These are phyloP conservation scores for Natator depressus DNA, from an alignment of 2,113 vertebrate species.

Conservation along the genomic window DNA sequence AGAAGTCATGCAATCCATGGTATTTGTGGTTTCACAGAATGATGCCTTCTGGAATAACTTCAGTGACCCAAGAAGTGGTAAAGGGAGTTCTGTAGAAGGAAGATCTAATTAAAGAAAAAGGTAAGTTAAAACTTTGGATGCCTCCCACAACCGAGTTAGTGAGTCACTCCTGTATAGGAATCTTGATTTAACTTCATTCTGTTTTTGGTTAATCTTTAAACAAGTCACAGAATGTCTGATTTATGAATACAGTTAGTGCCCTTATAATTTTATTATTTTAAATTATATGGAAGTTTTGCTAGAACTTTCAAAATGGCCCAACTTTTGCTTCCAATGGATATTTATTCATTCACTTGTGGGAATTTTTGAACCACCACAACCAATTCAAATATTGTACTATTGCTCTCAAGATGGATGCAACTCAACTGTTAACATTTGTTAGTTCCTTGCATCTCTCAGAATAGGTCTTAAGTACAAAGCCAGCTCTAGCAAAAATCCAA, in stretches of 20 bases:
- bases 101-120: background rate
- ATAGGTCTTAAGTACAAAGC: background rate
- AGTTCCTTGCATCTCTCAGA: background rate
- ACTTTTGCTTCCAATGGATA: background rate
- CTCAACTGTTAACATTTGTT: background rate
- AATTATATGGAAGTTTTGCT: background rate
- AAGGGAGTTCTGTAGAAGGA: background rate
- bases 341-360: accelerated
- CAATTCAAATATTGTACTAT: background rate
- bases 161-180: background rate
- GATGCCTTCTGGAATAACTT: background rate
- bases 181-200: background rate
- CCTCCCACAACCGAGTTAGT: background rate
- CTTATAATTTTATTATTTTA: background rate
- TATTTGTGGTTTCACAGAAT: background rate
- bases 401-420: background rate
- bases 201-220: background rate
- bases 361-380: background rate
- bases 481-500: conserved; percentile 9
- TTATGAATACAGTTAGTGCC: background rate
- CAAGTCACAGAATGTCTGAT: background rate
- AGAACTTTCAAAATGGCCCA: background rate
- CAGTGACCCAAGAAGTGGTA: background rate
- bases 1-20: background rate
- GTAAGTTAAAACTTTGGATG: background rate